Evolutionary conservation across 2,797 vertebrate genomes (phyloP).

Genomic region (Paguma larvata): DNA sequence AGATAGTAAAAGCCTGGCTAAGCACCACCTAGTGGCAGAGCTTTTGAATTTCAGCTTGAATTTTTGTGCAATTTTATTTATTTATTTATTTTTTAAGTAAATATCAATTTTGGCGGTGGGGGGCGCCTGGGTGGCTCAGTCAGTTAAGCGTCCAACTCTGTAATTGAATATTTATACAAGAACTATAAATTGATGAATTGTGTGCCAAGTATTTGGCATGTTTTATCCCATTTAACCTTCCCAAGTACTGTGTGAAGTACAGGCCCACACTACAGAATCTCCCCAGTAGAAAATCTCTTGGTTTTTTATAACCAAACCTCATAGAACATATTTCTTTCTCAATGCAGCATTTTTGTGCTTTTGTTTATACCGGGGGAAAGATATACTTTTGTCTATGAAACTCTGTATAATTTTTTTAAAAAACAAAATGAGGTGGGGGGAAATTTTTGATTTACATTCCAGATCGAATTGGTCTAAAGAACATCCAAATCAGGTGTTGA

Average conservation of each 20-base stretch:
- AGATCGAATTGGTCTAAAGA: not conserved
- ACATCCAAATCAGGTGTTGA: not conserved
- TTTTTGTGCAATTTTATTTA: not conserved
- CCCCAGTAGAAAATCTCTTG: not conserved
- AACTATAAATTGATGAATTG: not conserved
- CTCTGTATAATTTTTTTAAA: not conserved
- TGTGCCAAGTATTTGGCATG: not conserved
- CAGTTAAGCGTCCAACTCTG: not conserved
- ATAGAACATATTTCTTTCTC: conserved; percentile 14
- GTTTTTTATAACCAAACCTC: not conserved
- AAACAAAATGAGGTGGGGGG: not conserved
- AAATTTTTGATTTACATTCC: not conserved
- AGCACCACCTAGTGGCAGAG: conserved; percentile 57
- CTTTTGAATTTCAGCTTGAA: conserved; percentile 63
- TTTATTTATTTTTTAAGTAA: not conserved
- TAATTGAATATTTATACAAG: conserved; percentile 29
- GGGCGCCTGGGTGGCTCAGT: too few relatives aligned
- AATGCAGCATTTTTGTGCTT: not conserved
- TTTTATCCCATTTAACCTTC: not conserved
- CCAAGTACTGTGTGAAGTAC: conserved; percentile 7
- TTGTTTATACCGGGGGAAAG: not conserved
- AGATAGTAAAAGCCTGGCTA: not conserved
- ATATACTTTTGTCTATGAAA: not conserved
- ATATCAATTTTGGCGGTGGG: not conserved
- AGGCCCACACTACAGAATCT: not conserved